Percentiles rank a stretch among this genome's conserved stretches.
Evolutionary conservation across 2,797 vertebrate species (phyloP).

Genomic region (Taenioides sp.): DNA sequence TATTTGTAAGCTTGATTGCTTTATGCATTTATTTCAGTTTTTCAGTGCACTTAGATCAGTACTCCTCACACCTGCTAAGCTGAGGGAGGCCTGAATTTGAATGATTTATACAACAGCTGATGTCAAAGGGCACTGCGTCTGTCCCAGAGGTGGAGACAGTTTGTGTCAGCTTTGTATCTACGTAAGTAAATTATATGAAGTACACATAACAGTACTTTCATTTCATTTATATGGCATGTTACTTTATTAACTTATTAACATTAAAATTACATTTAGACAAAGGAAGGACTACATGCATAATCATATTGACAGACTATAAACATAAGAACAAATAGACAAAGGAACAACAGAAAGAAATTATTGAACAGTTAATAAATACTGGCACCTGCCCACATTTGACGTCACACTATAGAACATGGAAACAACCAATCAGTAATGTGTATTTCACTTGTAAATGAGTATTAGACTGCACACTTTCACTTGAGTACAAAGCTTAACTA

Average conservation of each 20-base stretch:
- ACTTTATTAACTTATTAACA: no score
- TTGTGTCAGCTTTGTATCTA: not conserved
- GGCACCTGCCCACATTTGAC: not conserved
- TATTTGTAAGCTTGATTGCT: not conserved
- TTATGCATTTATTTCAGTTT: not conserved
- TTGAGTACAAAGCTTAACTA: conserved; percentile 13
- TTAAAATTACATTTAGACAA: no score
- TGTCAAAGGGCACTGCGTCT: not conserved
- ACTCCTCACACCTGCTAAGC: not conserved
- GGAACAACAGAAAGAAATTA: no score
- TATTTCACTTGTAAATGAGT: conserved; percentile 1
- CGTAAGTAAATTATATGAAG: not conserved
- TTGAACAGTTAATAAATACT: not conserved
- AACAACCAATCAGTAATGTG: not conserved
- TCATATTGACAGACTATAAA: no score
- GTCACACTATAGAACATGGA: not conserved
- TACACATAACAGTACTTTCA: no score
- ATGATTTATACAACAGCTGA: not conserved
- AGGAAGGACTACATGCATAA: no score
- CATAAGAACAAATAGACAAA: no score
- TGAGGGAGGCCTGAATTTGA: not conserved
- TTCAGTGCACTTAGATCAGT: not conserved
- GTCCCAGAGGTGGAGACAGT: conserved; percentile 5
- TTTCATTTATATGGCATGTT: no score
- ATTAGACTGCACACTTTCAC: conserved; percentile 2